Conservation (phyloP, 1,140 invertebrate species). For the Trachymyrmex cornetzi region DNA sequence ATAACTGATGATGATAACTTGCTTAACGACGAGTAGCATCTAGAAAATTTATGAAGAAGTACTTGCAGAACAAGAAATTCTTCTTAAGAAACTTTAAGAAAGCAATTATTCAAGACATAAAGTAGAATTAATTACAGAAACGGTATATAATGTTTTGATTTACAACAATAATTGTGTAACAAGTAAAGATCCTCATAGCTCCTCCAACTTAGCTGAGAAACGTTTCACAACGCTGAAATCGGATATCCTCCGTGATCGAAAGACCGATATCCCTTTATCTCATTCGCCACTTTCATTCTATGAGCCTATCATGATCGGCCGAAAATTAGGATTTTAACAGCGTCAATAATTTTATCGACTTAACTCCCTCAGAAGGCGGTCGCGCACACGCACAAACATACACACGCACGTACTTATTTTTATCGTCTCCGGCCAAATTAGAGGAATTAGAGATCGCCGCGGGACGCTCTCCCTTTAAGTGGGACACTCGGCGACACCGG, state of each 20-base stretch:
- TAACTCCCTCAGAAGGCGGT: constrained; percentile 39
- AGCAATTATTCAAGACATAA: neutral
- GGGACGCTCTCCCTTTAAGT: constrained; percentile 26
- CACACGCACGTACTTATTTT: constrained; percentile 12
- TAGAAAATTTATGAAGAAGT: neutral
- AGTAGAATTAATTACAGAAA: constrained; percentile 11
- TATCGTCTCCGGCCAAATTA: constrained; percentile 51
- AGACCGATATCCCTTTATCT: constrained; percentile 27
- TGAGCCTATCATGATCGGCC: constrained; percentile 10
- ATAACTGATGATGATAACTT: constrained; percentile 46
- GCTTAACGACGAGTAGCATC: constrained; percentile 20
- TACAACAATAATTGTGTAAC: constrained; percentile 13
- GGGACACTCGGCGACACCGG: constrained; percentile 27
- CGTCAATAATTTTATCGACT: constrained; percentile 54
- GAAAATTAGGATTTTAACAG: constrained; percentile 51
- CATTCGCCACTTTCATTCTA: constrained; percentile 13
- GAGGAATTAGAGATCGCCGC: constrained; percentile 73
- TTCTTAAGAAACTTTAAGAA: neutral
- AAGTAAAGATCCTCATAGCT: constrained; percentile 14
- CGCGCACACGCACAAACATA: neutral
- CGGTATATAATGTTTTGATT: constrained; percentile 2
- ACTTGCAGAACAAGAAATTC: constrained; percentile 14
- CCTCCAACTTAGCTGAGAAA: neutral
- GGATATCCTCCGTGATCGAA: constrained; percentile 36
- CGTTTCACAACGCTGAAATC: constrained; percentile 15